A percentile compares a stretch with the other conserved stretches of the same genome.
phyloP scores from a whole-genome alignment of 2,797 vertebrate genomes.

The Diplodus sargus region DNA sequence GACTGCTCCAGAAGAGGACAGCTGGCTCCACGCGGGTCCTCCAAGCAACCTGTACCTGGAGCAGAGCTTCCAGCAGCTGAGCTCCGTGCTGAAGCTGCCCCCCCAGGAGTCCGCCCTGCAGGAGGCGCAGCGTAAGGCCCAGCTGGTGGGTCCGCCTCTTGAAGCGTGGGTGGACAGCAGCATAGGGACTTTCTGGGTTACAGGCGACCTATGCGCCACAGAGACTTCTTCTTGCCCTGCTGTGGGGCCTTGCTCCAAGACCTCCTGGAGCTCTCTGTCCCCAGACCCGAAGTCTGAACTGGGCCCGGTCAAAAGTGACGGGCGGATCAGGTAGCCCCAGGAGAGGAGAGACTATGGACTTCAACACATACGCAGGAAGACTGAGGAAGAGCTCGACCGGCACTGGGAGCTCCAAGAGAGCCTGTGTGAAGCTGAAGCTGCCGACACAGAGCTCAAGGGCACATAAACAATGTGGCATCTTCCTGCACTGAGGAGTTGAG shows the following conservation, averaged over 20 bases:
- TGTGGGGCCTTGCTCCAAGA: conserved; percentile 88
- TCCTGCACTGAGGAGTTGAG: conserved; percentile 44
- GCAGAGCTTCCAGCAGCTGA: conserved; percentile 94
- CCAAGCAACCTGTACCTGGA: conserved; percentile 93
- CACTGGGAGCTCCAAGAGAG: conserved; percentile 31
- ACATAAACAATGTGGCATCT: conserved; percentile 48
- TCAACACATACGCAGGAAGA: conserved; percentile 16
- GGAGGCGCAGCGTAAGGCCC: conserved; percentile 79
- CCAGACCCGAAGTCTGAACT: conserved; percentile 97
- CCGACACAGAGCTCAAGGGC: conserved; percentile 44
- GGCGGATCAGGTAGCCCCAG: conserved; percentile 94
- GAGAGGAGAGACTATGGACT: conserved; percentile 21
- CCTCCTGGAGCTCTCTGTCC: conserved; percentile 96
- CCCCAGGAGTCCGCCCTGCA: conserved; percentile 83
- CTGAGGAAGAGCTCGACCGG: conserved; percentile 21
- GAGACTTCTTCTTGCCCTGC: conserved; percentile 85
- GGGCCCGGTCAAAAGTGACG: conserved; percentile 89
- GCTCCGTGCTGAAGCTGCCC: conserved; percentile 90
- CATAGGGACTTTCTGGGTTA: conserved; percentile 85
- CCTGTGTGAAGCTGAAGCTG: conserved; percentile 30
- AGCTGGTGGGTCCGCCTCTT: conserved; percentile 87
- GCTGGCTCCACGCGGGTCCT: conserved; percentile 93
- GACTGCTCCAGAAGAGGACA: conserved; percentile 86
- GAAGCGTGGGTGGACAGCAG: conserved; percentile 90
- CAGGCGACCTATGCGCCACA: conserved; percentile 76